Conservation (phyloP, 2,113 vertebrate species). For the Cryptotis parvus region DNA sequence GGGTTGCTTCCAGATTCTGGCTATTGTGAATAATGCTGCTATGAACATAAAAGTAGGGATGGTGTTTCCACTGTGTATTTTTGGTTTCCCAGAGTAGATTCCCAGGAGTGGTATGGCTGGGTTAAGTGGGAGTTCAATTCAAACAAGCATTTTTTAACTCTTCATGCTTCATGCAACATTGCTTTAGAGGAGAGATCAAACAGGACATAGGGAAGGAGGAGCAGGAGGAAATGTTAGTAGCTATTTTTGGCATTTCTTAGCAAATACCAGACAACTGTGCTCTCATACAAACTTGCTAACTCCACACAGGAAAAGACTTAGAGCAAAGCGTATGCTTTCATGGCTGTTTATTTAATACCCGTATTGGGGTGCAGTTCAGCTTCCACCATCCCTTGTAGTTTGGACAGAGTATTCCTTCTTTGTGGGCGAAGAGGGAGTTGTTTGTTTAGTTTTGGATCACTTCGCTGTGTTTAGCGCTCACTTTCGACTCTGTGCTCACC, state of each 20-base stretch:
- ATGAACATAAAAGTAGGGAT: no score
- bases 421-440: no score
- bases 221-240: no score
- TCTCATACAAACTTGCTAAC: constrained; percentile 4
- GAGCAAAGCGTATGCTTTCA: not conserved
- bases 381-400: not conserved
- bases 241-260: not conserved
- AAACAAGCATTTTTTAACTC: not conserved
- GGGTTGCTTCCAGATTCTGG: no score
- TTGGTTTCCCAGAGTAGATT: no score
- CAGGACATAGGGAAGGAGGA: not conserved
- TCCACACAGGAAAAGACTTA: not conserved
- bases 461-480: no score
- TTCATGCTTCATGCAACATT: not conserved
- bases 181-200: not conserved
- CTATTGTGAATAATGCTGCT: no score
- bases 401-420: not conserved
- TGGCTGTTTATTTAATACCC: not conserved
- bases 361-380: not conserved
- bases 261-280: not conserved
- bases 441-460: no score
- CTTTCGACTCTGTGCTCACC: no score
- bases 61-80: no score
- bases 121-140: no score
- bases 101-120: no score